A percentile compares a stretch with the other conserved stretches of the same genome.
phyloP scores from a whole-genome alignment of 2,888 invertebrate species.

The Stegana nigrithorax region DNA sequence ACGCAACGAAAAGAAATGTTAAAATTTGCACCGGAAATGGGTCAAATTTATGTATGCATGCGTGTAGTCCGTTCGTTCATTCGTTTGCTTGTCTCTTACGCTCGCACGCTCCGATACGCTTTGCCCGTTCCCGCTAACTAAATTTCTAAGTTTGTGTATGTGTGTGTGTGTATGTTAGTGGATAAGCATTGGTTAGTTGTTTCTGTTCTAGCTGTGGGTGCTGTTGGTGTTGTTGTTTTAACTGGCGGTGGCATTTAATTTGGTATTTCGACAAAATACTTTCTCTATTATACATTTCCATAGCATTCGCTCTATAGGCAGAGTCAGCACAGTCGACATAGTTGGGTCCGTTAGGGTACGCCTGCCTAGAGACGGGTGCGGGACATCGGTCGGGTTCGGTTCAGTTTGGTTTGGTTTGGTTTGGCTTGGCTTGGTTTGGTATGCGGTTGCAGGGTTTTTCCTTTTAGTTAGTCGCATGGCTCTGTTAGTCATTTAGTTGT shows the following conservation, averaged over 20 bases:
- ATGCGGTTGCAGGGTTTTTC: no score
- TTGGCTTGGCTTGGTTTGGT: no score
- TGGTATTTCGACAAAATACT: no score
- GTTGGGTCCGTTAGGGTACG: no score
- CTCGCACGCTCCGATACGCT: background rate
- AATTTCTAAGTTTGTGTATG: background rate
- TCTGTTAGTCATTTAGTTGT: background rate
- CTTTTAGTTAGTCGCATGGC: background rate
- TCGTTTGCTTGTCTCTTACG: constrained; percentile 2
- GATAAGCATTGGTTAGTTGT: constrained; percentile 26
- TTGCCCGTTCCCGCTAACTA: no score
- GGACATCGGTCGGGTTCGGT: no score
- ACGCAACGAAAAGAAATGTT: background rate
- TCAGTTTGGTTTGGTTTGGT: no score
- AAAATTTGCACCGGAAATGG: background rate
- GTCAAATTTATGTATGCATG: background rate
- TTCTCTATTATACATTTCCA: no score
- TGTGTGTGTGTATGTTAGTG: constrained; percentile 34
- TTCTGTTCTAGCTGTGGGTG: constrained; percentile 51
- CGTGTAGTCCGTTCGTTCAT: background rate
- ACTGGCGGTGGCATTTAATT: background rate
- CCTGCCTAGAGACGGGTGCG: no score
- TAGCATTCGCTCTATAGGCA: no score
- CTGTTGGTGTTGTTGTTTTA: constrained; percentile 41
- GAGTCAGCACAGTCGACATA: no score